These are phyloP conservation scores for Pemphigus obesinymphae DNA, from an alignment of 1,140 invertebrate genomes.

Conservation along the genomic window DNA sequence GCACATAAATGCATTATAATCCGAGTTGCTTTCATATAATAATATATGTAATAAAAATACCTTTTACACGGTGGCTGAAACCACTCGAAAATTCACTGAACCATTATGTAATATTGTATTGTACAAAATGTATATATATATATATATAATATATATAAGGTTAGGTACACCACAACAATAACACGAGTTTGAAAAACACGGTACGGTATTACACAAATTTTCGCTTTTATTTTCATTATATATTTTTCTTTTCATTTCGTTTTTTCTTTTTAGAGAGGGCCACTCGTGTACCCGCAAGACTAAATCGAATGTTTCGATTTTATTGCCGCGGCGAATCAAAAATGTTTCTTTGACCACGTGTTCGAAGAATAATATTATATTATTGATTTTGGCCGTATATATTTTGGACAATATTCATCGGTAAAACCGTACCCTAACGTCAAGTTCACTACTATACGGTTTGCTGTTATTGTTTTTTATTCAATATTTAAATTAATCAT, in stretches of 20 bases:
- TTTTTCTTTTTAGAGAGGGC: not conserved
- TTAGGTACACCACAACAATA: not conserved
- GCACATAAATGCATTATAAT: conserved; percentile 11
- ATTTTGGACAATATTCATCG: too few relatives aligned
- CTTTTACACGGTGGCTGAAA: conserved; percentile 21
- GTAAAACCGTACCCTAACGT: too few relatives aligned
- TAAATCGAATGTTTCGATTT: not conserved
- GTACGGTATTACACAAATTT: not conserved
- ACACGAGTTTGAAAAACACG: not conserved
- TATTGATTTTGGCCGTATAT: too few relatives aligned
- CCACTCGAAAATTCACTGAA: conserved; percentile 21
- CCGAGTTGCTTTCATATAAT: not conserved
- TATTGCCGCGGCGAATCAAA: not conserved
- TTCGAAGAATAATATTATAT: not conserved
- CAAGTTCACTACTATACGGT: too few relatives aligned
- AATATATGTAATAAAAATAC: conserved; percentile 2
- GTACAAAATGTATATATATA: not conserved
- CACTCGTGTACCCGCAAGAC: not conserved
- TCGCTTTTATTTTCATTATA: not conserved
- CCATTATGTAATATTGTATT: conserved; percentile 24
- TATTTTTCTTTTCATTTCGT: not conserved
- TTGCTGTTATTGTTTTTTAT: too few relatives aligned
- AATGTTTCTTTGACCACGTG: not conserved
- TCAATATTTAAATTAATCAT: too few relatives aligned
- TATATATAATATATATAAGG: too few relatives aligned